Percentiles rank a stretch among this genome's conserved stretches.
These are phyloP conservation scores for Corvus cornix DNA, from an alignment of 2,113 vertebrate genomes.

Conservation along the genomic window DNA sequence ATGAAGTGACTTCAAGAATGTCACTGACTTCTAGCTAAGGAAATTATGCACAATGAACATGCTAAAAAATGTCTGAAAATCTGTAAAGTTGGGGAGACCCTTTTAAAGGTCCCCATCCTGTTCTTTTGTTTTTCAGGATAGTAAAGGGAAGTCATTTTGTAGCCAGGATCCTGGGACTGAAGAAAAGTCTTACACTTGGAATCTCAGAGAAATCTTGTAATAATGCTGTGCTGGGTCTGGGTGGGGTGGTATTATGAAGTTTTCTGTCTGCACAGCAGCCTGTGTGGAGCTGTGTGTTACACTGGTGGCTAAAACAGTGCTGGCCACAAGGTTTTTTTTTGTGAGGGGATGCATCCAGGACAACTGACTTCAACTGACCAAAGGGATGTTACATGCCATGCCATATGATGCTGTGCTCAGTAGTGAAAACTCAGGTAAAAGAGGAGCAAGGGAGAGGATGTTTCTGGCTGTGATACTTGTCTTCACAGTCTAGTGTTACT, in stretches of 20 bases:
- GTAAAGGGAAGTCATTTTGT: background rate
- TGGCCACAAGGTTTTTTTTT: background rate
- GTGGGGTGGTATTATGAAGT: accelerated
- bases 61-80: background rate
- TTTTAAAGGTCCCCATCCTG: background rate
- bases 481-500: background rate
- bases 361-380: background rate
- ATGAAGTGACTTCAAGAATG: background rate
- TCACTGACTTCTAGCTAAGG: background rate
- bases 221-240: accelerated
- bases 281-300: accelerated
- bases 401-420: background rate
- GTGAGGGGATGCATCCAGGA: background rate
- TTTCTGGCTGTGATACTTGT: background rate
- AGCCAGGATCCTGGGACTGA: background rate
- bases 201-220: background rate
- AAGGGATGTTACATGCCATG: accelerated
- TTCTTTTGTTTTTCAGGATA: background rate
- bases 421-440: background rate
- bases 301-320: background rate
- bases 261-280: background rate
- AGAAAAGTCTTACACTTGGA: background rate
- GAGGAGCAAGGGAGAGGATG: too few species aligned
- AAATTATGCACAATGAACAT: background rate
- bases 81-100: background rate